Evolutionary conservation across 2,797 vertebrate genomes (phyloP), one percentile per base, ranked within the genome.

Genomic region (Oryzias sinensis): DNA sequence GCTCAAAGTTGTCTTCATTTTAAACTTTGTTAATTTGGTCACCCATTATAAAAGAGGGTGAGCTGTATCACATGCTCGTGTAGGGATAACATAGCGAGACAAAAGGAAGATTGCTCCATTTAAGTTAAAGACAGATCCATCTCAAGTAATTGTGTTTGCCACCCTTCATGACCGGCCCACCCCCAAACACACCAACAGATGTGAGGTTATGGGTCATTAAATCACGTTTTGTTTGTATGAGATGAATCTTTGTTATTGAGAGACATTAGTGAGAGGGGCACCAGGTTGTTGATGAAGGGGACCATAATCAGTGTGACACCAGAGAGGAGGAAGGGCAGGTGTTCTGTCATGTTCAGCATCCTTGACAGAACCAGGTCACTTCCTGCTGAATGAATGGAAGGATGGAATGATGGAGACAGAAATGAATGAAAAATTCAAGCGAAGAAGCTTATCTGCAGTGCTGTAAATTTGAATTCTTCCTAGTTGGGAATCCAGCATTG

Each of bases 121-220:
- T 49, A 61, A 66, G 65, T 72, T 83, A 84, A 80, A 76, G 69
- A 62, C 29, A 72, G 79, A 87, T 89, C 79, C 75, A 83, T 88
- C 86, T 87, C 84, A 70, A 70, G 82, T 88, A 85, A 90, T 84
- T 66, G 70, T 59, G 45, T 71, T 68, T 72, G 71, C 69, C 67
- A 82, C 62, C 53, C 57, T 43, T 68, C 70, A 70, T 57, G 62
- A 80, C 65, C 67, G 63, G 68, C 44, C 57, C 47, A 68, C 44
- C 57, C 49, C 56, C 77, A 65, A 79, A 62, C 69, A 78, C 66
- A 79, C 66, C 73, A 75, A 72, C 78, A 86, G 80, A 87, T 83
- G 81, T 81, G 79, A 78, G 77, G 80, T 79, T 70, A 70, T n/a
- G 85, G 78, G 80, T 82, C 84, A 83, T 86, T 88, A 83, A 81